Percentiles rank a stretch among this genome's conserved stretches.
These are phyloP conservation scores for Castor canadensis DNA, from an alignment of 2,113 vertebrate species.

Conservation along the genomic window DNA sequence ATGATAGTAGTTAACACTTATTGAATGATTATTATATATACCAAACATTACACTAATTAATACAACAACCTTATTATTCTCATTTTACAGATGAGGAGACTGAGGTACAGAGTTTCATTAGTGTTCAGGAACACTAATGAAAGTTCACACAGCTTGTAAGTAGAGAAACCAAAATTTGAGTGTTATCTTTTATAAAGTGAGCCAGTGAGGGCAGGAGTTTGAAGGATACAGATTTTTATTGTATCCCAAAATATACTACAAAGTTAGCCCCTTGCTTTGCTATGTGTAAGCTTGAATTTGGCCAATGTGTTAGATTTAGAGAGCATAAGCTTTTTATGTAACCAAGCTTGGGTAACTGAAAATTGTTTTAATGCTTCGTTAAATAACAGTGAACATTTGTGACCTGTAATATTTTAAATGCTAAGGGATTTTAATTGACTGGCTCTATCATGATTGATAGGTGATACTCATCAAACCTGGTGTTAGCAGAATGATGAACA, in stretches of 20 bases:
- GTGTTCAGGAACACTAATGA: background rate
- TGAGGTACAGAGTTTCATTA: too few relatives aligned
- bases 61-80: too few relatives aligned
- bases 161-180: background rate
- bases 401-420: conserved; percentile 34
- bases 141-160: background rate
- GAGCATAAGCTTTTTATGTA: background rate
- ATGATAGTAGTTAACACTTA: background rate
- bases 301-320: background rate
- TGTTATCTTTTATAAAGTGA: background rate
- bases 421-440: background rate
- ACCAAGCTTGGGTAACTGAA: background rate
- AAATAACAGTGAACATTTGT: background rate
- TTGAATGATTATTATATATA: background rate
- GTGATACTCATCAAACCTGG: conserved; percentile 6
- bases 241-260: background rate
- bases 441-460: background rate
- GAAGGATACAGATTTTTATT: background rate
- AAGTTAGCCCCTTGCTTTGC: background rate
- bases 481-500: background rate
- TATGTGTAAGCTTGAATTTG: conserved; percentile 7
- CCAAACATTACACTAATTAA: background rate
- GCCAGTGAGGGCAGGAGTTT: background rate
- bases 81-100: too few relatives aligned
- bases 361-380: conserved; percentile 13